A percentile compares a stretch with the other conserved stretches of the same genome.
phyloP scores from a whole-genome alignment of 2,113 vertebrate genomes.

The Myotis lucifugus region DNA sequence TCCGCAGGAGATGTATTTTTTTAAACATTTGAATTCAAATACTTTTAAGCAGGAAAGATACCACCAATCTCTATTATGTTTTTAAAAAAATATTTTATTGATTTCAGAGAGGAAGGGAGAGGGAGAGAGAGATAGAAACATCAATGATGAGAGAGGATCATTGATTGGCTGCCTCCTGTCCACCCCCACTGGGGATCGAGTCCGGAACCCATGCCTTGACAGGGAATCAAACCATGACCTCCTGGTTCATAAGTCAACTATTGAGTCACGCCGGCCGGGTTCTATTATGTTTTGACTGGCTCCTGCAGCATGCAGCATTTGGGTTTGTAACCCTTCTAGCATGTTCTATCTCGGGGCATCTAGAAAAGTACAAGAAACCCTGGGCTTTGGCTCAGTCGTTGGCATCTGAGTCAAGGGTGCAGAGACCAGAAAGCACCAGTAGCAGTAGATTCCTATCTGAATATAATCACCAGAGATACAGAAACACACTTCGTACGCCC shows the following conservation, averaged over 20 bases:
- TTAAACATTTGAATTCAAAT: constrained; percentile 13
- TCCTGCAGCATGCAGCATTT: background rate
- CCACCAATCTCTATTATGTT: background rate
- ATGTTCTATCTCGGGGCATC: background rate
- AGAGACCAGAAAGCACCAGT: background rate
- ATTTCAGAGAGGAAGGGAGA: too few relatives aligned
- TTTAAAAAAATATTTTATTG: background rate
- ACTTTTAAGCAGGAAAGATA: background rate
- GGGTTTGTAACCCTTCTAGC: background rate
- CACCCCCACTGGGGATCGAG: too few relatives aligned
- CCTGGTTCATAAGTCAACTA: too few relatives aligned
- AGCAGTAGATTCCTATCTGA: background rate
- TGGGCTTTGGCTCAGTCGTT: background rate
- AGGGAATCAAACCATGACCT: too few relatives aligned
- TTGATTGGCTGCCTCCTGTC: too few relatives aligned
- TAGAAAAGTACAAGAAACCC: background rate
- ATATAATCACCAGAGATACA: background rate
- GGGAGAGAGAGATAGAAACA: too few relatives aligned
- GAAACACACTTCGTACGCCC: too few relatives aligned
- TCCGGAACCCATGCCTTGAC: too few relatives aligned
- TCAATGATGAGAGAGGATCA: too few relatives aligned
- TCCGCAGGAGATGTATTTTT: background rate
- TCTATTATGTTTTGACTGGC: background rate
- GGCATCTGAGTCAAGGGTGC: background rate
- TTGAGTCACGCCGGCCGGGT: too few relatives aligned